Conservation (phyloP, 2,113 vertebrate genomes). For the Isurus oxyrinchus region DNA sequence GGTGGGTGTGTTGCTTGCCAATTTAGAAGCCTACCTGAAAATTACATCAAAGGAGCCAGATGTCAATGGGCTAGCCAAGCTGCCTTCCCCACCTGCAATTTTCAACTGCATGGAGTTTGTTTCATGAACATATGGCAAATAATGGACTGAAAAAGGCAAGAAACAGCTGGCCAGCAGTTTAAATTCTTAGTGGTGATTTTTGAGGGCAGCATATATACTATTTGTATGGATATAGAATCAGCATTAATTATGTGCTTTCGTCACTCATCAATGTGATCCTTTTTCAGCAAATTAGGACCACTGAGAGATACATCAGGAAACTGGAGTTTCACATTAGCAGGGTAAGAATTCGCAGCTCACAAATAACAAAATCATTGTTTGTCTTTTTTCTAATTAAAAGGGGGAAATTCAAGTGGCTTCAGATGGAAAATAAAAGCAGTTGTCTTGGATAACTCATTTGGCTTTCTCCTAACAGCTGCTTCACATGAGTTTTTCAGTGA, state of each 20-base stretch:
- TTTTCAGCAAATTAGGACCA: constrained; percentile 76
- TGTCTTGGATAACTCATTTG: not conserved
- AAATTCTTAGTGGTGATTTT: not conserved
- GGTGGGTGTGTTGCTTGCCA: not conserved
- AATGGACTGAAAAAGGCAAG: not conserved
- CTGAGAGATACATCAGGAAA: constrained; percentile 82
- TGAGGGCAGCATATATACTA: not conserved
- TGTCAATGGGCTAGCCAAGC: not conserved
- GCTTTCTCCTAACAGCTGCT: not conserved
- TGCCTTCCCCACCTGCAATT: too few relatives aligned
- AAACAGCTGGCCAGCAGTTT: not conserved
- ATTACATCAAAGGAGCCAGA: not conserved
- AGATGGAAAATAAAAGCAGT: not conserved
- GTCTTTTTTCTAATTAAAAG: not conserved
- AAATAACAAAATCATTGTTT: not conserved
- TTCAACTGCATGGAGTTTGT: not conserved
- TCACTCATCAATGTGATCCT: not conserved
- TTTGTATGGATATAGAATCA: not conserved
- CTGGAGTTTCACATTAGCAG: constrained; percentile 94
- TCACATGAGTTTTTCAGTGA: not conserved
- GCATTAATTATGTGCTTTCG: not conserved
- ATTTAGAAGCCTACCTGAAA: not conserved
- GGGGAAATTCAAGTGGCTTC: not conserved
- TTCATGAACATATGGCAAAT: not conserved
- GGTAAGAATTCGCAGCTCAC: constrained; percentile 54